Evolutionary conservation across 2,113 vertebrate species (phyloP).

Genomic region (Sapajus apella): DNA sequence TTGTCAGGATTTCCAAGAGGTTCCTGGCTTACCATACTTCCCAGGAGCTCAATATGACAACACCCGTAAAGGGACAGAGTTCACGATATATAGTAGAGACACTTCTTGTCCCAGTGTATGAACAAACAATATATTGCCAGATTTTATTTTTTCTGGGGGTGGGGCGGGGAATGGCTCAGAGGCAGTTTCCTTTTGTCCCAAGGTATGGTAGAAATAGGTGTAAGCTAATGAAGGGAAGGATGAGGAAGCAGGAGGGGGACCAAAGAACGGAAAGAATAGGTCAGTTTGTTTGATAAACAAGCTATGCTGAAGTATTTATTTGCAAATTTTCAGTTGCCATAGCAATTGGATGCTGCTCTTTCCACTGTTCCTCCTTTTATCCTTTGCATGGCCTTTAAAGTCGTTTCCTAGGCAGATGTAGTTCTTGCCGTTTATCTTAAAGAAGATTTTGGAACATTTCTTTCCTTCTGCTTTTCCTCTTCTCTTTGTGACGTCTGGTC

Average conservation of each 20-base stretch:
- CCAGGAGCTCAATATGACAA: background rate
- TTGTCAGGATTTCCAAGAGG: slow-evolving; percentile 5
- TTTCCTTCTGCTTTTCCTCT: background rate
- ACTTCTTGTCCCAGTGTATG: background rate
- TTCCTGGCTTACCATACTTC: background rate
- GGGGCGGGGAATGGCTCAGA: background rate
- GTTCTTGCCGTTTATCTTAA: background rate
- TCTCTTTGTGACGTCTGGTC: background rate
- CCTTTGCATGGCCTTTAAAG: slow-evolving; percentile 74
- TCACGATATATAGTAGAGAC: background rate
- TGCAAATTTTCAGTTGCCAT: slow-evolving; percentile 82
- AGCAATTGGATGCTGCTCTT: slow-evolving; percentile 78
- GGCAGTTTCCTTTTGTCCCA: slow-evolving; percentile 38
- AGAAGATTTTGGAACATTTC: slow-evolving; percentile 9
- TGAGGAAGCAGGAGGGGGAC: background rate
- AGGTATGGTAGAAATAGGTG: slow-evolving; percentile 19
- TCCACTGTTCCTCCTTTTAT: slow-evolving; percentile 61
- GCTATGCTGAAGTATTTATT: slow-evolving; percentile 80
- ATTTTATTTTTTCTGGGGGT: background rate
- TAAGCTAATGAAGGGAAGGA: background rate
- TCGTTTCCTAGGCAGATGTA: slow-evolving; percentile 12
- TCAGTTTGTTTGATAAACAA: slow-evolving; percentile 64
- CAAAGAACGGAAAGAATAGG: slow-evolving; percentile 48
- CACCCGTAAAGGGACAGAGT: background rate
- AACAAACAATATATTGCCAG: background rate